Percentiles rank a stretch among this genome's conserved stretches.
phyloP scores from a whole-genome alignment of 2,888 invertebrate species.

The Serrognathus titanus region DNA sequence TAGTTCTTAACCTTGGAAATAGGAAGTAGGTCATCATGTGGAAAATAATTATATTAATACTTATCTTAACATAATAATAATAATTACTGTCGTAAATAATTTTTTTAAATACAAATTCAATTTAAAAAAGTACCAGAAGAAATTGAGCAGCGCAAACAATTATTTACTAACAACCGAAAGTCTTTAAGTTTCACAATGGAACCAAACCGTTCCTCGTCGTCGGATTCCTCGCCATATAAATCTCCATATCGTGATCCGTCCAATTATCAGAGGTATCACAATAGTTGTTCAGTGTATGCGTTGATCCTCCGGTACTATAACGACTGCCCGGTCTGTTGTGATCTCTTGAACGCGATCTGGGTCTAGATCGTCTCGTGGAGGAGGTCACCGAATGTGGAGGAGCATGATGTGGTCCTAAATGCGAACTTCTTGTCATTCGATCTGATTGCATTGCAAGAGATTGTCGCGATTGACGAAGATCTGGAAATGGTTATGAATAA shows the following conservation, averaged over 20 bases:
- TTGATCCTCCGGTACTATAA: conserved; percentile 74
- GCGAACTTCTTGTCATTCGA: conserved; percentile 73
- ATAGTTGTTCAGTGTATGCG: conserved; percentile 78
- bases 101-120: not conserved
- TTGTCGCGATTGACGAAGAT: conserved; percentile 82
- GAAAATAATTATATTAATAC: too few relatives aligned
- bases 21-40: too few relatives aligned
- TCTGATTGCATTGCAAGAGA: conserved; percentile 80
- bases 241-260: conserved; percentile 95
- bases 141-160: not conserved
- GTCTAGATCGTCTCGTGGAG: conserved; percentile 53
- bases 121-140: not conserved
- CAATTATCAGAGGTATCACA: conserved; percentile 89
- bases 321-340: conserved; percentile 72
- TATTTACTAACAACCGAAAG: not conserved
- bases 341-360: conserved; percentile 73
- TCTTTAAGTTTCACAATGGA: conserved; percentile 57
- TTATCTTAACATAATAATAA: too few relatives aligned
- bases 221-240: conserved; percentile 90
- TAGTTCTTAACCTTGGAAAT: too few relatives aligned
- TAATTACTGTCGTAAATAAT: not conserved
- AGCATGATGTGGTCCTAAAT: conserved; percentile 58
- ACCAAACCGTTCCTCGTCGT: conserved; percentile 81
- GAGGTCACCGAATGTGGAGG: conserved; percentile 51
- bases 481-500: conserved; percentile 48